Conservation (phyloP, 2,113 vertebrate species). For the Heterotilapia buettikoferi region DNA sequence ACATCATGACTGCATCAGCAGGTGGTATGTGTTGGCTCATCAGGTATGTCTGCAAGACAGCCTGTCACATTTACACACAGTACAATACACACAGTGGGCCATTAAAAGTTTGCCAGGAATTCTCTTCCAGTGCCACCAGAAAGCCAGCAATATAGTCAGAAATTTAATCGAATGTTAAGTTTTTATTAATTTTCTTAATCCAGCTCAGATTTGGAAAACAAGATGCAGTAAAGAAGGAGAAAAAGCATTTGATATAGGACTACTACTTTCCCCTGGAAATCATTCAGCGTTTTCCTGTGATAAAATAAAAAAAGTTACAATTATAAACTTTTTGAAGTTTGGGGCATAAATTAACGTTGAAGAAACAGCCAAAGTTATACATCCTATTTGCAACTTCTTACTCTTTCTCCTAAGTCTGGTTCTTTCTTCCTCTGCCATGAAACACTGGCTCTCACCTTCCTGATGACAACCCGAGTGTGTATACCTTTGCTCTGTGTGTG, state of each 20-base stretch:
- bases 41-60: conserved; percentile 35
- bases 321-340: background rate
- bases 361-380: background rate
- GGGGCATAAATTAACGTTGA: background rate
- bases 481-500: background rate
- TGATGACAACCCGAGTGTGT: background rate
- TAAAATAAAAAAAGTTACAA: background rate
- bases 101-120: background rate
- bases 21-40: conserved; percentile 44
- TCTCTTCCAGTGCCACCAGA: background rate
- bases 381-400: background rate
- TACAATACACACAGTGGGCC: background rate
- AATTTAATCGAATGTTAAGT: background rate
- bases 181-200: background rate
- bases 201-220: background rate
- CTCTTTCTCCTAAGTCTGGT: background rate
- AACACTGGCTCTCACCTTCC: background rate
- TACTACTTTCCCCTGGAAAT: background rate
- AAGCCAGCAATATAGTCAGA: background rate
- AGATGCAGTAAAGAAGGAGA: background rate
- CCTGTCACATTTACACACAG: background rate
- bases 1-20: conserved; percentile 59
- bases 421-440: conserved; percentile 8
- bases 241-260: background rate
- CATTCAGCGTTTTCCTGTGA: background rate